These are phyloP conservation scores for Hypsopygia costalis DNA, from an alignment of 2,888 invertebrate genomes.

Conservation along the genomic window DNA sequence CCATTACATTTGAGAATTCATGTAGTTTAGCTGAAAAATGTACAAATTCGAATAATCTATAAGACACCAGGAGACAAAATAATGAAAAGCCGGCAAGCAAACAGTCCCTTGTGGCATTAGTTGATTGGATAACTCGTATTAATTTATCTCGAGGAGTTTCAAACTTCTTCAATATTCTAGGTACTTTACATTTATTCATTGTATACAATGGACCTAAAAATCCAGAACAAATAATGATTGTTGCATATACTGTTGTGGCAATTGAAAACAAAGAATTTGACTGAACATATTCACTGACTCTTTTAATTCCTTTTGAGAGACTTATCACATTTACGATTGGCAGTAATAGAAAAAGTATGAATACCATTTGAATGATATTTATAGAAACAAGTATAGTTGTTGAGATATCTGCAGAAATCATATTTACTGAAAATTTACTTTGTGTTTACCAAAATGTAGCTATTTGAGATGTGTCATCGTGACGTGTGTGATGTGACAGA, in stretches of 20 bases:
- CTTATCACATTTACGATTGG: constrained; percentile 39
- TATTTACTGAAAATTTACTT: constrained; percentile 15
- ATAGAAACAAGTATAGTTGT: constrained; percentile 30
- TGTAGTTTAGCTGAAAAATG: constrained; percentile 57
- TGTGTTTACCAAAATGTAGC: background rate
- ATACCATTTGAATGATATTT: constrained; percentile 47
- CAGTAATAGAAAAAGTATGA: constrained; percentile 39
- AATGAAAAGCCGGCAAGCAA: constrained; percentile 53
- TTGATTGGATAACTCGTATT: constrained; percentile 37
- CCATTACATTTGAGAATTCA: constrained; percentile 57
- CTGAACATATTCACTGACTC: constrained; percentile 16
- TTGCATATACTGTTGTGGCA: constrained; percentile 23
- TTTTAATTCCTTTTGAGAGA: constrained; percentile 37
- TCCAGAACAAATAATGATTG: constrained; percentile 35
- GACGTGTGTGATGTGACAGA: too few relatives aligned
- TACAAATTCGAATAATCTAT: constrained; percentile 50
- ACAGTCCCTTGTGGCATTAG: constrained; percentile 52
- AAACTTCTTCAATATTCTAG: constrained; percentile 14
- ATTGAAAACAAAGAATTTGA: constrained; percentile 11
- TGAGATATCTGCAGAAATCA: constrained; percentile 25
- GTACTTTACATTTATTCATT: constrained; percentile 27
- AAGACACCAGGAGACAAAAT: constrained; percentile 44
- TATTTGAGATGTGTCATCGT: background rate
- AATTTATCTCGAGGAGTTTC: constrained; percentile 37
- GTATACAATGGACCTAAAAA: constrained; percentile 42